Evolutionary conservation across 2,888 invertebrate species (phyloP).

Genomic region (Chirona hameri): DNA sequence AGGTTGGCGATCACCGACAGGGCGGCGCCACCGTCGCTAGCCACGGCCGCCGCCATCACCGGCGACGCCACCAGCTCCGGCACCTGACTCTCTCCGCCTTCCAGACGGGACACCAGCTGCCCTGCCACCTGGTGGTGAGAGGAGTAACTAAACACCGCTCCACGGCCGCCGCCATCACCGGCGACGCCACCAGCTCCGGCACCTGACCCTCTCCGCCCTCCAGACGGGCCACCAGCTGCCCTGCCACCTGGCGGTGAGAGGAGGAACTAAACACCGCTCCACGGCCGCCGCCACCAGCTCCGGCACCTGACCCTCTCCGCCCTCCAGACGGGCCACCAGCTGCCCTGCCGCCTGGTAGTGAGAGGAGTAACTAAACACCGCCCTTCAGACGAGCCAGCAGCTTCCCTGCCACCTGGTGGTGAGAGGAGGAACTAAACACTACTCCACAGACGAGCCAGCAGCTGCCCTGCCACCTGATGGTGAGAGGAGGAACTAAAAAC

Average conservation of each 20-base stretch:
- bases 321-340: background rate
- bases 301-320: background rate
- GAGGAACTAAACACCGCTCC: background rate
- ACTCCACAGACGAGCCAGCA: background rate
- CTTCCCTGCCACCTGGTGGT: background rate
- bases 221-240: background rate
- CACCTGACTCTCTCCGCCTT: background rate
- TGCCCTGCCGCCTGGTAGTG: background rate
- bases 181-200: background rate
- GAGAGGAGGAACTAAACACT: background rate
- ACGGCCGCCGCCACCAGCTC: background rate
- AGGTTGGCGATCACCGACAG: background rate
- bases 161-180: background rate
- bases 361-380: background rate
- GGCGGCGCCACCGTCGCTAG: background rate
- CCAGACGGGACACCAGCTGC: conserved; percentile 3
- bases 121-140: background rate
- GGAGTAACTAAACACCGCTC: background rate
- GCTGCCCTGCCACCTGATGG: too few relatives aligned
- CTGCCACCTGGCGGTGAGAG: background rate
- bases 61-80: background rate
- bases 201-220: background rate
- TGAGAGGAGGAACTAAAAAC: too few relatives aligned
- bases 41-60: background rate
- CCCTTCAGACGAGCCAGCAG: background rate